Conservation (phyloP, 2,113 vertebrate genomes). For the Lepus americanus region DNA sequence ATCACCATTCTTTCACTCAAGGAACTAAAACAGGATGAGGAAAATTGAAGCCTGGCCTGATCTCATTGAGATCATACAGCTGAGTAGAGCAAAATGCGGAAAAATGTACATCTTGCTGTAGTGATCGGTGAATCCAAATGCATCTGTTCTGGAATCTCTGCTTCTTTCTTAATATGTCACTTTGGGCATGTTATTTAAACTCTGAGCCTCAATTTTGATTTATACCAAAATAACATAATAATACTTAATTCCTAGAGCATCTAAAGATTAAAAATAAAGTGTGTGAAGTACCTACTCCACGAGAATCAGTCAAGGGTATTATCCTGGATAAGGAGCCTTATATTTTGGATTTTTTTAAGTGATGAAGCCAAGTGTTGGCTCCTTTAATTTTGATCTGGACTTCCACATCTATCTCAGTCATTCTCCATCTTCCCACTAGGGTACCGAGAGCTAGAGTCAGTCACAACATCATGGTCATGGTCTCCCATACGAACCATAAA, state of each 20-base stretch:
- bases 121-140: neutral
- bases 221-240: neutral
- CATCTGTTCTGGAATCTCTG: neutral
- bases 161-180: neutral
- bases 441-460: neutral
- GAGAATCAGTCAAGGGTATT: neutral
- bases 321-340: neutral
- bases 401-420: neutral
- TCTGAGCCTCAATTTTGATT: neutral
- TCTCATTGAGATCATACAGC: neutral
- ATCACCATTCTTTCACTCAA: neutral
- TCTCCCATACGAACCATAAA: neutral
- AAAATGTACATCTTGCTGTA: neutral
- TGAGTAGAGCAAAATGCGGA: neutral
- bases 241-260: neutral
- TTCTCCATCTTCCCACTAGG: neutral
- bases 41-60: neutral
- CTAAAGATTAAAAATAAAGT: constrained; percentile 38
- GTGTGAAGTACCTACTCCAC: neutral
- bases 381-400: neutral
- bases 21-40: neutral
- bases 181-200: neutral
- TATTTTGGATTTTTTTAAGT: neutral
- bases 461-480: fast-evolving
- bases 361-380: neutral